Conservation (phyloP, 2,113 vertebrate genomes). For the Tychaedon coryphoeus region DNA sequence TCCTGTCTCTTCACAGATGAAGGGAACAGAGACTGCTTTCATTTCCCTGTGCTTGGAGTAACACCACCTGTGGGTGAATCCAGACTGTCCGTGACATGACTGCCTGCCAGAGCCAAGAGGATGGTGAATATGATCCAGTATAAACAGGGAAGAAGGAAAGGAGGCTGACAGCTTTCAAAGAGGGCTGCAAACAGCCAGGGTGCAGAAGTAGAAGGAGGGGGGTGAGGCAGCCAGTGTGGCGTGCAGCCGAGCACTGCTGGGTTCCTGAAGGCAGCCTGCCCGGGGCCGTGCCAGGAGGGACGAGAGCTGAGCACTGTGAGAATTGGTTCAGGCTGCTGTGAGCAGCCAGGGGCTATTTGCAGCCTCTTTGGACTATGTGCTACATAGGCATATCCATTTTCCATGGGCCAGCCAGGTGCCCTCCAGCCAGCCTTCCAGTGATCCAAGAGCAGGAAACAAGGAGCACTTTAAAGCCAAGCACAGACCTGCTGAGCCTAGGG, state of each 20-base stretch:
- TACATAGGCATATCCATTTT: not conserved
- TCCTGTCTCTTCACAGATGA: not conserved
- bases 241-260: rapidly evolving
- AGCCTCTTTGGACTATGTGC: not conserved
- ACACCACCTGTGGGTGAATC: not conserved
- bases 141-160: constrained; percentile 2
- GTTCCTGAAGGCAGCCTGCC: not conserved
- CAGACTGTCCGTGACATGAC: not conserved
- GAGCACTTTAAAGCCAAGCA: not conserved
- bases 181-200: not conserved
- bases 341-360: not conserved
- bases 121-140: not conserved
- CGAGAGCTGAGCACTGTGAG: not conserved
- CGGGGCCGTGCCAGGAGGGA: not conserved
- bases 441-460: not conserved
- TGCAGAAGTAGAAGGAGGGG: not conserved
- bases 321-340: not conserved
- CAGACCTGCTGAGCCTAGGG: not conserved
- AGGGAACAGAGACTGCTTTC: not conserved
- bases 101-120: not conserved
- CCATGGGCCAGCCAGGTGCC: not conserved
- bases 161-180: not conserved
- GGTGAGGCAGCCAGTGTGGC: not conserved
- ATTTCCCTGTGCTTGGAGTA: not conserved
- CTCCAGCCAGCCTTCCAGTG: not conserved